These are phyloP conservation scores for Zaprionus tsacasi DNA, from an alignment of 1,140 invertebrate genomes.

Conservation along the genomic window DNA sequence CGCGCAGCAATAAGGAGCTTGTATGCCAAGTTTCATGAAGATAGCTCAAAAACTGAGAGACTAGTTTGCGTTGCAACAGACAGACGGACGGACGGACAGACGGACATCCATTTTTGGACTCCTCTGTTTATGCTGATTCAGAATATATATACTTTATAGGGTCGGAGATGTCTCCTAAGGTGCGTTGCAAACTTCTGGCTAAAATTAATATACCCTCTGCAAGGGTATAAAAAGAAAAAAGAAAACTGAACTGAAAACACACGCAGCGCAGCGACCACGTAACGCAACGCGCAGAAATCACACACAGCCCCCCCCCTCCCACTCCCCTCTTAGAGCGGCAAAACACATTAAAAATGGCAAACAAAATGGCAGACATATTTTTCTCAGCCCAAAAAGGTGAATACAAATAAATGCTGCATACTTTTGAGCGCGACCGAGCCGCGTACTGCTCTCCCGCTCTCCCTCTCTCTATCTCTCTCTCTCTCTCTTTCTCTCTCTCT, in stretches of 20 bases:
- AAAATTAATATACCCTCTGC: too few species aligned
- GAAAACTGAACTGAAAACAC: constrained; percentile 12
- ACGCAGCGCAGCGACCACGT: constrained; percentile 41
- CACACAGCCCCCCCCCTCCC: constrained; percentile 24
- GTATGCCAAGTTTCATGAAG: too few species aligned
- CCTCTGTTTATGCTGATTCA: too few species aligned
- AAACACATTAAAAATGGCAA: constrained; percentile 81
- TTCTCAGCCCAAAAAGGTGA: constrained; percentile 61
- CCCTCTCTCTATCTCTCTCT: background rate
- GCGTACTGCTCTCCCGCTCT: background rate
- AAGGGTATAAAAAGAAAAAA: too few species aligned
- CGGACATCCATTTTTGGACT: too few species aligned
- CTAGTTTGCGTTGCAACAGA: too few species aligned
- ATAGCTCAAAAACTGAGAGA: too few species aligned
- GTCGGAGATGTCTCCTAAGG: too few species aligned
- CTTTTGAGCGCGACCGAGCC: constrained; percentile 36
- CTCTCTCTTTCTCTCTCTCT: background rate
- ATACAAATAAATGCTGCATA: constrained; percentile 57
- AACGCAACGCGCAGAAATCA: constrained; percentile 31
- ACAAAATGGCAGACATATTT: constrained; percentile 82
- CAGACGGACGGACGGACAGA: too few species aligned
- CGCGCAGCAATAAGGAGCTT: too few species aligned
- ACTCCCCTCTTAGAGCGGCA: background rate
- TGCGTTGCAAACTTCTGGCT: too few species aligned
- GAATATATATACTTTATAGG: too few species aligned